Evolutionary conservation across 2,113 vertebrate genomes (phyloP), one percentile per base, ranked within the genome.

Genomic region (Osmerus eperlanus): DNA sequence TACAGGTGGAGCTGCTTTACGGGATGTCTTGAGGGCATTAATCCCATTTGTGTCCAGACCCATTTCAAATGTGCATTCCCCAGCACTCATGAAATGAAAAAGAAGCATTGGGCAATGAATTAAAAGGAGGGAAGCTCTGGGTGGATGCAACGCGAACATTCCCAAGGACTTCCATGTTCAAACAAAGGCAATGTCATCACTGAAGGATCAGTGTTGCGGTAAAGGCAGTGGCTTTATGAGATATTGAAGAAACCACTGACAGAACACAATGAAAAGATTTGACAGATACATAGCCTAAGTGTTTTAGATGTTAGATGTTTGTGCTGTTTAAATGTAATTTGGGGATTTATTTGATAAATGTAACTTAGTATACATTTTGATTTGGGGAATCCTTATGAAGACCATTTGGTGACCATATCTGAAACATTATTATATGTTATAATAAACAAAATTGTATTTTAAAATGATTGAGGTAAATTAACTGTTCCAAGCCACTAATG

Each of bases 1-100:
- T 90, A 89, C 83, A 88, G 86, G 84, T 88, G 82, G 89, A 90
- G 87, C 88, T 78, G 79, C 85, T 84, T 82, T 74, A 80, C 81
- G 81, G 81, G 86, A 89, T 78, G 81, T 88, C 87, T 86, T 68
- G 79, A 84, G 81, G 85, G 80, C 85, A 85, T 86, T 86, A 86
- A 90, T 90, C 87, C 86, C 83, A 88, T 90, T 90, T 88, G 85
- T 69, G 84, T 87, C 87, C 77, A 71, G 78, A 78, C 73, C 79
- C 86, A 81, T 87, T 89, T 88, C 78, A 60, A 81, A 85, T 73
- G 87, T 82, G 83, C 84, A 78, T 82, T 63, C 73, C 1, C 70
- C 82, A 83, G 82, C 87, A 87, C 86, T 89, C 84, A 85, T 88
- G 84, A 83, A 76, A 89, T 89, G 85, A 86, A 83, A 82, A 77